A percentile compares a stretch with the other conserved stretches of the same genome.
These are phyloP conservation scores for Cydia pomonella DNA, from an alignment of 1,140 invertebrate species.

Conservation along the genomic window DNA sequence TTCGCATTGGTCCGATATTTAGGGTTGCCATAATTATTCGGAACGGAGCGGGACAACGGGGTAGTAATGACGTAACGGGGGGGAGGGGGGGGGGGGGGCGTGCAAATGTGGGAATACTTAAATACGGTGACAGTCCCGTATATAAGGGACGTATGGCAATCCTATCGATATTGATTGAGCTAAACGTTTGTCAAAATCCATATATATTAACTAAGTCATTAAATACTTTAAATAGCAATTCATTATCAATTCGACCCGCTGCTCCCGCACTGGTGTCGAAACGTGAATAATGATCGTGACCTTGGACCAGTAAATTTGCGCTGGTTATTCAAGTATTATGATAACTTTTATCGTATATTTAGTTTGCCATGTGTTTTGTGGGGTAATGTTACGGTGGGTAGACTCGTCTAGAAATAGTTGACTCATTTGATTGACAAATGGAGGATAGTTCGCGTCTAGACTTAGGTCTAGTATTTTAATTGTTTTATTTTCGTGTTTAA, in stretches of 20 bases:
- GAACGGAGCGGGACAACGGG: too few relatives aligned
- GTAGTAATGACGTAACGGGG: too few relatives aligned
- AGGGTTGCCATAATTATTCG: too few relatives aligned
- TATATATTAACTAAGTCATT: neutral
- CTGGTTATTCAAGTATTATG: neutral
- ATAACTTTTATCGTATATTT: neutral
- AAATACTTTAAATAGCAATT: neutral
- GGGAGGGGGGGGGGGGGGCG: too few relatives aligned
- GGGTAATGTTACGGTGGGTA: neutral
- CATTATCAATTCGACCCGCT: neutral
- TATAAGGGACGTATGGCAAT: too few relatives aligned
- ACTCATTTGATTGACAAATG: neutral
- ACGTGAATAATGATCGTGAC: neutral
- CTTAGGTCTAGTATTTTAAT: too few relatives aligned
- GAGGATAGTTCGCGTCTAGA: too few relatives aligned
- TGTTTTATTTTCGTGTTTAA: too few relatives aligned
- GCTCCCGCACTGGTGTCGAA: neutral
- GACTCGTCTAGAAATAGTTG: neutral
- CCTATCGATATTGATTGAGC: too few relatives aligned
- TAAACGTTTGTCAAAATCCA: neutral
- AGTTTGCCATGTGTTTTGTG: neutral
- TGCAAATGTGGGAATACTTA: too few relatives aligned
- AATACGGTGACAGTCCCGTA: too few relatives aligned
- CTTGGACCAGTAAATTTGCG: neutral
- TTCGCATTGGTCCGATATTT: too few relatives aligned